Percentiles rank a stretch among this genome's conserved stretches.
These are phyloP conservation scores for Volucella bombylans DNA, from an alignment of 2,888 invertebrate species.

Conservation along the genomic window DNA sequence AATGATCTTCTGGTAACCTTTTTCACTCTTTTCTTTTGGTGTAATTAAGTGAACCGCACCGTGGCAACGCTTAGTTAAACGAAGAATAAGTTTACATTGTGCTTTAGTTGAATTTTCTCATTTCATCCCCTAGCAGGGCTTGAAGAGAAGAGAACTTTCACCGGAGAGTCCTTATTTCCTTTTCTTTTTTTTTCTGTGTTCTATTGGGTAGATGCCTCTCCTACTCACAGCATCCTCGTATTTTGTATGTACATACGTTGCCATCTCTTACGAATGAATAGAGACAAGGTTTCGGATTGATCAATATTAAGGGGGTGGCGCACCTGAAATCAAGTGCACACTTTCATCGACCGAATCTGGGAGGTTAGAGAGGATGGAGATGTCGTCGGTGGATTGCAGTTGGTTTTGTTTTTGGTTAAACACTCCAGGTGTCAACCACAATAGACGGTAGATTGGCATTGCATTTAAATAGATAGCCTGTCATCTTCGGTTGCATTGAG, in stretches of 20 bases:
- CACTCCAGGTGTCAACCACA: constrained; percentile 67
- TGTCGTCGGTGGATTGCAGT: constrained; percentile 35
- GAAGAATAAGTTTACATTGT: constrained; percentile 5
- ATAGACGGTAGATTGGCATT: constrained; percentile 61
- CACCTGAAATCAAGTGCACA: background rate
- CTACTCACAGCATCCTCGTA: constrained; percentile 25
- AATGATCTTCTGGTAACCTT: constrained; percentile 39
- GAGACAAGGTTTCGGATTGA: constrained; percentile 35
- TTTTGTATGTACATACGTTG: background rate
- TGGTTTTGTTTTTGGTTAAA: constrained; percentile 41
- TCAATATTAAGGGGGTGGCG: background rate
- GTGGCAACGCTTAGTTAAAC: constrained; percentile 27
- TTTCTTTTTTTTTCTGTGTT: constrained; percentile 8
- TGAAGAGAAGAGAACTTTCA: background rate
- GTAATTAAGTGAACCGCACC: constrained; percentile 64
- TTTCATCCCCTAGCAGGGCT: background rate
- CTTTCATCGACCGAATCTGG: background rate
- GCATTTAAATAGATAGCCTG: constrained; percentile 35
- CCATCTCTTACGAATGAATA: constrained; percentile 4
- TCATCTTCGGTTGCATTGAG: background rate
- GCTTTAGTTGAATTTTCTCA: constrained; percentile 28
- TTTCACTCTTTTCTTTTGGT: constrained; percentile 38
- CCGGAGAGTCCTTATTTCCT: background rate
- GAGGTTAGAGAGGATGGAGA: background rate
- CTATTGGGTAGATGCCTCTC: constrained; percentile 14